Percentiles rank a stretch among this genome's conserved stretches.
phyloP scores from a whole-genome alignment of 2,797 vertebrate species.

The Ptychobarbus kaznakovi region DNA sequence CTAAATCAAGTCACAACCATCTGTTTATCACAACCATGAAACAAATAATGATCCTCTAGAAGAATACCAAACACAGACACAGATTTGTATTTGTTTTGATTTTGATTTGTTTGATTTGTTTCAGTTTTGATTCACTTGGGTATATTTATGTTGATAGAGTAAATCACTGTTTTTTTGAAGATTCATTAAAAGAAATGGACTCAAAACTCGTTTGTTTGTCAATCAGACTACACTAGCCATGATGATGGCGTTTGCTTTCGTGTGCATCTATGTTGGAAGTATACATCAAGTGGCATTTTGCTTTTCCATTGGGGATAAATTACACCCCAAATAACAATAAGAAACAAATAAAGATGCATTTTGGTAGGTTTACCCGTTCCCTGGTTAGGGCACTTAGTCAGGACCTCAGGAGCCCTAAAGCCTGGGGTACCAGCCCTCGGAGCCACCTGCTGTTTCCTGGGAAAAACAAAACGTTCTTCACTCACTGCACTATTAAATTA shows the following conservation, averaged over 20 bases:
- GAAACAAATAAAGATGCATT: background rate
- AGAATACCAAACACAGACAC: background rate
- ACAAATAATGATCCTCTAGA: background rate
- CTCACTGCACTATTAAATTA: background rate
- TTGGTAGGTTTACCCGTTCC: conserved; percentile 84
- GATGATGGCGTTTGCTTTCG: background rate
- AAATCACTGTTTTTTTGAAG: background rate
- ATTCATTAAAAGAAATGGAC: background rate
- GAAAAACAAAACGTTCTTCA: background rate
- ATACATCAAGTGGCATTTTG: background rate
- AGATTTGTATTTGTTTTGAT: too few relatives aligned
- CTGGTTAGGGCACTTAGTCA: conserved; percentile 93
- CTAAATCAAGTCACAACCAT: too few relatives aligned
- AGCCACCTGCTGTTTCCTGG: conserved; percentile 91
- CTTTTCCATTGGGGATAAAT: background rate
- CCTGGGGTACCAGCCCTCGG: conserved; percentile 95
- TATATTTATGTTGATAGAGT: background rate
- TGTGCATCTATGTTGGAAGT: background rate
- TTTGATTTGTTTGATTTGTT: background rate
- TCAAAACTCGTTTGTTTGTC: background rate
- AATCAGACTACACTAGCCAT: background rate
- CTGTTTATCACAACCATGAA: background rate
- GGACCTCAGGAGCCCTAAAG: conserved; percentile 95
- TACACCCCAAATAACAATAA: background rate
- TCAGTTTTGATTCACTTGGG: background rate